Percentiles rank a stretch among this genome's conserved stretches.
These are phyloP conservation scores for Hiodon tergisus DNA, from an alignment of 2,113 vertebrate species.

Conservation along the genomic window DNA sequence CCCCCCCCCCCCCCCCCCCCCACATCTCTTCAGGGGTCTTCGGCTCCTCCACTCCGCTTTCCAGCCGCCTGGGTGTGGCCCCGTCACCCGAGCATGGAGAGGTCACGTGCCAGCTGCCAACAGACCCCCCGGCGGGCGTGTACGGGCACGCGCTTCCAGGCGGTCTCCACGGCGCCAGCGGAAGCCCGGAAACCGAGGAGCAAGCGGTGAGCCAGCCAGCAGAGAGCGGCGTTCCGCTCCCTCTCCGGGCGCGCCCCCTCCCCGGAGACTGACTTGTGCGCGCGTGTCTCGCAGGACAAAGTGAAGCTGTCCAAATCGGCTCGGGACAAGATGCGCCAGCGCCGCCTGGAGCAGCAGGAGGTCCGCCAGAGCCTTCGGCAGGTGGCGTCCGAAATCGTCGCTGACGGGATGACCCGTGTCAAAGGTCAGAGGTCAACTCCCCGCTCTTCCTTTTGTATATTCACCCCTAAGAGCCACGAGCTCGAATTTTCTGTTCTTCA, in stretches of 20 bases:
- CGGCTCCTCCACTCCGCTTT: slow-evolving; percentile 48
- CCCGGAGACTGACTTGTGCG: neutral
- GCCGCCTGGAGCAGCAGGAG: slow-evolving; percentile 48
- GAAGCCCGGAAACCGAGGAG: slow-evolving; percentile 50
- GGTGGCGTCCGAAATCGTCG: slow-evolving; percentile 45
- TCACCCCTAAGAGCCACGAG: no score
- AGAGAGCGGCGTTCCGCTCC: neutral
- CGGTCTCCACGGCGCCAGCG: slow-evolving; percentile 30
- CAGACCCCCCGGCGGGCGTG: slow-evolving; percentile 51
- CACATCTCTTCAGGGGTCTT: slow-evolving; percentile 68
- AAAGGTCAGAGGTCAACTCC: slow-evolving; percentile 7
- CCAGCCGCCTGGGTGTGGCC: slow-evolving; percentile 41
- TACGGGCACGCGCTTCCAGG: slow-evolving; percentile 40
- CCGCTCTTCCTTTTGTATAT: no score
- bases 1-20: no score
- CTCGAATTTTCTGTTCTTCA: no score
- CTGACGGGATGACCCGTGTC: slow-evolving; percentile 5
- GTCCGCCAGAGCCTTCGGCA: slow-evolving; percentile 54
- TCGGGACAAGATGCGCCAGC: slow-evolving; percentile 66
- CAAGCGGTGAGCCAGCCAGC: slow-evolving; percentile 37
- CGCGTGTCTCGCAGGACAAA: slow-evolving; percentile 56
- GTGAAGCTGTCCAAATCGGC: slow-evolving; percentile 63
- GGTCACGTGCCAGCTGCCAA: slow-evolving; percentile 32
- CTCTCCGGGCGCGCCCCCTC: neutral
- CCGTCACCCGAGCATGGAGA: slow-evolving; percentile 53